Evolutionary conservation across 2,113 vertebrate species (phyloP), one percentile per base, ranked within the genome.

Genomic region (Aphyosemion australe): DNA sequence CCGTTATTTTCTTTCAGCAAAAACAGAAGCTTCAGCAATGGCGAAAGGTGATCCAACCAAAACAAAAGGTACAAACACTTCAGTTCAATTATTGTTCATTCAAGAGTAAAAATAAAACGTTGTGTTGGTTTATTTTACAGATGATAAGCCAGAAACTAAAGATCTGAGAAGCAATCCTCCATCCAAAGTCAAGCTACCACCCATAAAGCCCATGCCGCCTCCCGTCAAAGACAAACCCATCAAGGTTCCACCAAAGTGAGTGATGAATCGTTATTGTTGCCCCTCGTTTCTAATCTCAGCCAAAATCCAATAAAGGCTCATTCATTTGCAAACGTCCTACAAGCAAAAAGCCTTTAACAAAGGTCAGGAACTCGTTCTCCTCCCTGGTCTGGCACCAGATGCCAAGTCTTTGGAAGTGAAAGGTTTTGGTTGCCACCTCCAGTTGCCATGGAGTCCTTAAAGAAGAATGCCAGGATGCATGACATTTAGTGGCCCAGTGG

Each of bases 151-250:
- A 20, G 89, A 92, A 46, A 1, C 20, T 5, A 92, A 91, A 65
- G 90, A 93, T 61, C 57, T 91, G 50, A 85, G 90, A 78, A 89
- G 78, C 53, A 87, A 92, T 53, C 86, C 86, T 57, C 89, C 92
- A 18, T 74, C 67, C 78, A 93, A 91, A 87, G 75, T 93, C 62
- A 93, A 92, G 83, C 71, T 93, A 41, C 91, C 90, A 21, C 39
- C 57, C 4, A 3, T 89, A 57, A 82, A 75, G 48, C 74, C 84
- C 3, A 72, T 55, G 50, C 89, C 91, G 1, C 90, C 92, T 42
- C 90, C 89, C 4, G 65, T 91, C 52, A 93, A 92, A 80, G 90
- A 90, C 26, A 94, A 93, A 62, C 89, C 90, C 5, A 75, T 10
- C 72, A 92, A 88, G 65, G 3, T 48, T 62, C 56, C 53, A 49